These are phyloP conservation scores for Eupristina koningsbergeri DNA, from an alignment of 1,140 invertebrate species.

Conservation along the genomic window DNA sequence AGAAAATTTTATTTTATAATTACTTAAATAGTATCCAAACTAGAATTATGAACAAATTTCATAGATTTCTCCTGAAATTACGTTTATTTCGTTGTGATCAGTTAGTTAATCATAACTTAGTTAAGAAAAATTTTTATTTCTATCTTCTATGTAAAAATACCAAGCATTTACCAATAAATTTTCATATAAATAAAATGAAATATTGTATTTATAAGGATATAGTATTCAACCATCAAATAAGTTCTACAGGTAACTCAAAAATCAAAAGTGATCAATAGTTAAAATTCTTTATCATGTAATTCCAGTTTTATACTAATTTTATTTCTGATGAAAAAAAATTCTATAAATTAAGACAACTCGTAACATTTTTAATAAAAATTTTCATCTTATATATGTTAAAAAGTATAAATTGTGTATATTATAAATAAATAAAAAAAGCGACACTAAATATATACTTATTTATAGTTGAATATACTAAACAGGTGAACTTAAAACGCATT, in stretches of 20 bases:
- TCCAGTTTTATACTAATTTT: background rate
- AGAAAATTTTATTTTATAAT: no score
- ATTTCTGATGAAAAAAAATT: background rate
- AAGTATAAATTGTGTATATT: constrained; percentile 51
- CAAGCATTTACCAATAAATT: background rate
- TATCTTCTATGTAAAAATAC: no score
- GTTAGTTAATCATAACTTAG: no score
- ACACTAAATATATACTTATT: constrained; percentile 23
- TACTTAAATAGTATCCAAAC: no score
- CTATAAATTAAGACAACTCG: background rate
- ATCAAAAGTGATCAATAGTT: background rate
- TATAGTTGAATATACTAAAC: constrained; percentile 12
- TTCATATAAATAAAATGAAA: background rate
- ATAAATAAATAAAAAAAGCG: background rate
- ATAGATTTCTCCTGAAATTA: no score
- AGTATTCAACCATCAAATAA: background rate
- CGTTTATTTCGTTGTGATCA: no score
- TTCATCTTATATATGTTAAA: constrained; percentile 20
- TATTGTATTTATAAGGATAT: no score
- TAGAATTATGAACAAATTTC: no score
- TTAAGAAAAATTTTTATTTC: no score
- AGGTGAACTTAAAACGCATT: constrained; percentile 26
- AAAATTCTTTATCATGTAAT: background rate
- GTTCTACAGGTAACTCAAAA: background rate
- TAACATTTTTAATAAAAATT: background rate